A percentile compares a stretch with the other conserved stretches of the same genome.
These are phyloP conservation scores for Phasianus colchicus DNA, from an alignment of 2,113 vertebrate species.

Conservation along the genomic window DNA sequence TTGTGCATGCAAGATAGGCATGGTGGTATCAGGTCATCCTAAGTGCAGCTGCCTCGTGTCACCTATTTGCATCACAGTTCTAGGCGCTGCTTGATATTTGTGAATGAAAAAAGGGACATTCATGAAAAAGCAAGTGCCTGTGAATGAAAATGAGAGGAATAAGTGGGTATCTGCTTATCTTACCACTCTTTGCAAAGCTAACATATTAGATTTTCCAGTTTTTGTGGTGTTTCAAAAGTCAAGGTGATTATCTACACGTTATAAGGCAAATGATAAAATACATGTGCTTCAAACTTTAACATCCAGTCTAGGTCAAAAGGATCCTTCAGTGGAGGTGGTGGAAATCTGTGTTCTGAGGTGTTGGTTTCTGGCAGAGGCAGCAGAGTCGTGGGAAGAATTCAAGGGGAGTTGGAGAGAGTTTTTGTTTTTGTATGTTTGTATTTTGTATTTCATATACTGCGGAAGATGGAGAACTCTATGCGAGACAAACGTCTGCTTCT, in stretches of 20 bases:
- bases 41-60: neutral
- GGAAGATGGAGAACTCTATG: neutral
- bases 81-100: neutral
- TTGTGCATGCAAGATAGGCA: neutral
- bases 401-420: neutral
- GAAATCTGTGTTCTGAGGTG: neutral
- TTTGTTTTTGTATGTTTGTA: neutral
- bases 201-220: neutral
- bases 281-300: neutral
- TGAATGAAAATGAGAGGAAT: neutral
- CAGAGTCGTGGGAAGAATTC: neutral
- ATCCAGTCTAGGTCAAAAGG: neutral
- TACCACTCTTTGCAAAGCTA: neutral
- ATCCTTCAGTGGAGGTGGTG: neutral
- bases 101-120: neutral
- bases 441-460: neutral
- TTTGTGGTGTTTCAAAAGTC: neutral
- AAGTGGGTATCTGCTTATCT: neutral
- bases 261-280: neutral
- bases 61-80: neutral
- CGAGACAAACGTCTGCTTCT: neutral
- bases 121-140: neutral
- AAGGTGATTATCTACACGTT: neutral
- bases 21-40: neutral
- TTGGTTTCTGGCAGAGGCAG: neutral